A percentile compares a stretch with the other conserved stretches of the same genome.
Evolutionary conservation across 1,140 invertebrate species (phyloP).

Genomic region (Drosophila fuyamai): DNA sequence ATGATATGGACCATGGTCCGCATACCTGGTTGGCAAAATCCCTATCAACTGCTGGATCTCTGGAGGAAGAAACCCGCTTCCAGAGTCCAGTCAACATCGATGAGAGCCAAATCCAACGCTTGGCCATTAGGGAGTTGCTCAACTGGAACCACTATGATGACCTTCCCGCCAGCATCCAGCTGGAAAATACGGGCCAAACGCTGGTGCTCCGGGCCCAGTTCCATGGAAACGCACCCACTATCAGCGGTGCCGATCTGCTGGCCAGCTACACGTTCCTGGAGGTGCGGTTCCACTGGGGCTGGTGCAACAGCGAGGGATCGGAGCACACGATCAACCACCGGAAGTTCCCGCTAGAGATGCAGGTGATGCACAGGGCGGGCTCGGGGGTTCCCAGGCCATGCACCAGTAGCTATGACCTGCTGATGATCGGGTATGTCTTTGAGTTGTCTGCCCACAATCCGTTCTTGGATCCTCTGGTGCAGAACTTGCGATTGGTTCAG

Average conservation of each 20-base stretch:
- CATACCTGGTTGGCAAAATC: constrained; percentile 76
- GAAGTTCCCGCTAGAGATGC: constrained; percentile 86
- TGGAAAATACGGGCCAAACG: constrained; percentile 78
- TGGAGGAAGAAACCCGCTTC: constrained; percentile 48
- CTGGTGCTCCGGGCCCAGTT: constrained; percentile 82
- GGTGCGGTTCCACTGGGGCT: constrained; percentile 86
- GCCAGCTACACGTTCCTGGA: constrained; percentile 85
- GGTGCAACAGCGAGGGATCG: constrained; percentile 86
- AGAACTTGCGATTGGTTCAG: constrained; percentile 84
- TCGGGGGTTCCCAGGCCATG: constrained; percentile 39
- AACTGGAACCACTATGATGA: constrained; percentile 83
- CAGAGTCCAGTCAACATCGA: constrained; percentile 85
- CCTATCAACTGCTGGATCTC: constrained; percentile 4
- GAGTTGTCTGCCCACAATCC: constrained; percentile 85
- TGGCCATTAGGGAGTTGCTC: constrained; percentile 71
- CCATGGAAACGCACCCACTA: constrained; percentile 77
- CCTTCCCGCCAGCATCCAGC: constrained; percentile 58
- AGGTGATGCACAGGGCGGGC: constrained; percentile 84
- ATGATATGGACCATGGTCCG: constrained; percentile 66
- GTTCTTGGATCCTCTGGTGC: constrained; percentile 86
- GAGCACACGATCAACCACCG: constrained; percentile 86
- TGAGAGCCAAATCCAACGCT: constrained; percentile 54
- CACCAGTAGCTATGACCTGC: constrained; percentile 73
- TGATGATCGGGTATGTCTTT: constrained; percentile 77
- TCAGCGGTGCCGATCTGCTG: constrained; percentile 85